Conservation (phyloP, 2,113 vertebrate species). For the Monarcha castaneiventris region DNA sequence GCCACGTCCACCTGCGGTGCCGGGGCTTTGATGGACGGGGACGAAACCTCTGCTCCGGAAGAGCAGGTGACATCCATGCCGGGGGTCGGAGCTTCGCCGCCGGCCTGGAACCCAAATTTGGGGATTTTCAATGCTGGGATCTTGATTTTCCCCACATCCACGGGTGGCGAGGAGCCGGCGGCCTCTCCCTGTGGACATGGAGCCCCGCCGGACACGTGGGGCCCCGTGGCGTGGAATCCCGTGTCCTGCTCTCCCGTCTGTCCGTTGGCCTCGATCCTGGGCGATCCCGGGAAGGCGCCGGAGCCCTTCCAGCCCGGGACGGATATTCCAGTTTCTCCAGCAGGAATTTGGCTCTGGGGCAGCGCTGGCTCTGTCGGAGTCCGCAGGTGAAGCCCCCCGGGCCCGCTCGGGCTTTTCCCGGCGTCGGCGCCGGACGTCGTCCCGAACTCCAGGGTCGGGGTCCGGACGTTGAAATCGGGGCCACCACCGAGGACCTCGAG, state of each 20-base stretch:
- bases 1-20: not conserved
- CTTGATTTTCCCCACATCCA: constrained; percentile 46
- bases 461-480: constrained; percentile 75
- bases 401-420: not conserved
- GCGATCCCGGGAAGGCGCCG: rapidly evolving
- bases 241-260: not conserved
- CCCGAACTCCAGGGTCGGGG: constrained; percentile 68
- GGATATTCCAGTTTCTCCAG: not conserved
- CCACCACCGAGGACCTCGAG: constrained; percentile 71
- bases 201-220: not conserved
- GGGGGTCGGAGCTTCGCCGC: not conserved
- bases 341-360: not conserved
- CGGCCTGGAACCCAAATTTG: constrained; percentile 41
- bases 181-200: not conserved
- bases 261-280: not conserved
- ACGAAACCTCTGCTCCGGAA: not conserved
- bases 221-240: not conserved
- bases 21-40: not conserved
- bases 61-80: not conserved
- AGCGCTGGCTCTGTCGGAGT: not conserved
- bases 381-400: not conserved
- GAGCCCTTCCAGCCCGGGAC: rapidly evolving
- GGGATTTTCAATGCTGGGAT: constrained; percentile 67
- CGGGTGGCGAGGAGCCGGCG: rapidly evolving
- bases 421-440: rapidly evolving